Percentiles rank a stretch among this genome's conserved stretches.
These are phyloP conservation scores for Spea bombifrons DNA, from an alignment of 2,113 vertebrate species.

Conservation along the genomic window DNA sequence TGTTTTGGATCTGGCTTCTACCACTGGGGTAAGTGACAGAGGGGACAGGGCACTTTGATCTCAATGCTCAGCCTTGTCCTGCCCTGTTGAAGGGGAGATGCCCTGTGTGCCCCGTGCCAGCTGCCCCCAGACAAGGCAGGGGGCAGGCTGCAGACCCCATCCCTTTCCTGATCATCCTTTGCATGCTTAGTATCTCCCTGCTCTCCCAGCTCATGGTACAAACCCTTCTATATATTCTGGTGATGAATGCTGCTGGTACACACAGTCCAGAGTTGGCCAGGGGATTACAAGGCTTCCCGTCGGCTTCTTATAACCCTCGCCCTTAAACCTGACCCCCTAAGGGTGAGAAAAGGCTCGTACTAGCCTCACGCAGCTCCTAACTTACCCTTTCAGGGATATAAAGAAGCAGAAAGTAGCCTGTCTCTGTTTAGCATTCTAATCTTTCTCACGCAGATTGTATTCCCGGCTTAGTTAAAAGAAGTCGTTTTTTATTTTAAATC, in stretches of 20 bases:
- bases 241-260: conserved; percentile 20
- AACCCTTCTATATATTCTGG: conserved; percentile 3
- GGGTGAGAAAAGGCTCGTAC: neutral
- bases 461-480: too few species aligned
- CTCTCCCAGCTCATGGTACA: conserved; percentile 24
- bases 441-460: neutral
- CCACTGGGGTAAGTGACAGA: conserved; percentile 43
- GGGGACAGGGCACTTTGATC: conserved; percentile 11
- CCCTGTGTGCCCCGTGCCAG: neutral
- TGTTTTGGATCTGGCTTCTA: conserved; percentile 55
- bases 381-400: too few species aligned
- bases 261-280: neutral
- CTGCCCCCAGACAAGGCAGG: neutral
- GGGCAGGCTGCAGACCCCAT: neutral
- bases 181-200: conserved; percentile 1
- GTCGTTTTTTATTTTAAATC: too few species aligned
- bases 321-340: neutral
- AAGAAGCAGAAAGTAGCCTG: neutral
- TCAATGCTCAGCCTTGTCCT: neutral
- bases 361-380: too few species aligned
- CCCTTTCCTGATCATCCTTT: neutral
- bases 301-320: neutral
- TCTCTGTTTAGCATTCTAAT: neutral
- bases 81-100: neutral
- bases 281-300: neutral